Evolutionary conservation across 1,140 invertebrate genomes (phyloP).

Genomic region (Notospermus geniculatus): DNA sequence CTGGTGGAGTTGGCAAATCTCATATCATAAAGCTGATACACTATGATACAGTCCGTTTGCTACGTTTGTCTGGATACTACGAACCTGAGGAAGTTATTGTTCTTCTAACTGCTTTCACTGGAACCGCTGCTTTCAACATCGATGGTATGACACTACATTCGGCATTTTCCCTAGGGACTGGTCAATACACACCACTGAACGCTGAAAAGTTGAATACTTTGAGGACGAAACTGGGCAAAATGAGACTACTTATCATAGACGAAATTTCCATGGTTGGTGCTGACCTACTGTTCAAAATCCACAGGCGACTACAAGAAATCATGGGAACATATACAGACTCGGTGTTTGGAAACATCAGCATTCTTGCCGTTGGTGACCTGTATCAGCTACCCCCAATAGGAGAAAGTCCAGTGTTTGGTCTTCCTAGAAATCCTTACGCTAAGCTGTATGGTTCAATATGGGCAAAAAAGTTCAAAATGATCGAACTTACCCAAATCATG

Average conservation of each 20-base stretch:
- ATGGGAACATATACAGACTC: neutral
- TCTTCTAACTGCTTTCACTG: conserved; percentile 3
- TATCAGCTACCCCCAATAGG: neutral
- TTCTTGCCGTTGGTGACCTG: conserved; percentile 1
- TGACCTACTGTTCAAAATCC: neutral
- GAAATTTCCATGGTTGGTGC: conserved; percentile 9
- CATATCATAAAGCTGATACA: neutral
- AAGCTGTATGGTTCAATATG: neutral
- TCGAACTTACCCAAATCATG: no score
- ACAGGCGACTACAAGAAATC: neutral
- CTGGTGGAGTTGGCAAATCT: neutral
- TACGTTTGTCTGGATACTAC: neutral
- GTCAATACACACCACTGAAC: neutral
- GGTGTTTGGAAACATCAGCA: neutral
- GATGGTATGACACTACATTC: conserved; percentile 2
- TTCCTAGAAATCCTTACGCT: neutral
- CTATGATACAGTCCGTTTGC: neutral
- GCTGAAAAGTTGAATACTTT: neutral
- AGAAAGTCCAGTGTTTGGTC: neutral
- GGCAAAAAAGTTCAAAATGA: no score
- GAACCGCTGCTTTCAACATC: conserved; percentile 7
- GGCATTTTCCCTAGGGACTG: neutral
- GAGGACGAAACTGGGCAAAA: neutral
- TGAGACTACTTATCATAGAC: neutral
- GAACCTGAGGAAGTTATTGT: conserved; percentile 3